Evolutionary conservation across 2,113 vertebrate genomes (phyloP), one percentile per base, ranked within the genome.

Genomic region (Limnothrissa miodon): DNA sequence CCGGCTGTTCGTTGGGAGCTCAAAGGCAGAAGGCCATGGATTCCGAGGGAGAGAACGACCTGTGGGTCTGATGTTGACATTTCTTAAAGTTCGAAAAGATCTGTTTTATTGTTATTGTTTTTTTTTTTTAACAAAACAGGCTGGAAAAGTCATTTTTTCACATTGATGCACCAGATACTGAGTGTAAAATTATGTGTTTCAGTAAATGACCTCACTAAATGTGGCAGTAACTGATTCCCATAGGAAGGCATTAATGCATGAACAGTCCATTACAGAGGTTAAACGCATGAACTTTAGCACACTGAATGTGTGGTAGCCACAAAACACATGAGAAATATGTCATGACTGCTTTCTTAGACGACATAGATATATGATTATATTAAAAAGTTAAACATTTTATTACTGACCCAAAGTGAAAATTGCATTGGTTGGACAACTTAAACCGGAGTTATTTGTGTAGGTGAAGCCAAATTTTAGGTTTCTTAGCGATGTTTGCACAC

Each of bases 21-120:
- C 78, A 87, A 62, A 42, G 42, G 42, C 42, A 62, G 85, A 88
- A 84, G 87, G 87, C 86, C 88, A 81, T n/a, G 29, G 81, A 87
- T 74, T 80, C 59, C 45, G 79, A 80, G 53, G 81, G 78, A 83
- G 59, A 51, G 82, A 83, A 81, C 86, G 85, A 88, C 86, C 81
- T 39, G 29, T 21, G 78, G 84, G 83, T 89, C 84, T 85, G 74
- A 87, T 86, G 82, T 56, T 90, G 87, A 89, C 87, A 89, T 89
- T 90, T 89, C 74, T 83, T 78, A 83, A 83, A 88, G 83, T 84
- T 74, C 66, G 29, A 36, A 78, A 15, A 39, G 53, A 45, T 85
- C 83, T 86, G 85, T 89, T 87, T 86, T n/a, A n/a, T n/a, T n/a
- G n/a, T n/a, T n/a, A n/a, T n/a, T n/a, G n/a, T n/a, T n/a, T n/a